Evolutionary conservation across 2,888 invertebrate genomes (phyloP).

Genomic region (Tupiocoris notatus): DNA sequence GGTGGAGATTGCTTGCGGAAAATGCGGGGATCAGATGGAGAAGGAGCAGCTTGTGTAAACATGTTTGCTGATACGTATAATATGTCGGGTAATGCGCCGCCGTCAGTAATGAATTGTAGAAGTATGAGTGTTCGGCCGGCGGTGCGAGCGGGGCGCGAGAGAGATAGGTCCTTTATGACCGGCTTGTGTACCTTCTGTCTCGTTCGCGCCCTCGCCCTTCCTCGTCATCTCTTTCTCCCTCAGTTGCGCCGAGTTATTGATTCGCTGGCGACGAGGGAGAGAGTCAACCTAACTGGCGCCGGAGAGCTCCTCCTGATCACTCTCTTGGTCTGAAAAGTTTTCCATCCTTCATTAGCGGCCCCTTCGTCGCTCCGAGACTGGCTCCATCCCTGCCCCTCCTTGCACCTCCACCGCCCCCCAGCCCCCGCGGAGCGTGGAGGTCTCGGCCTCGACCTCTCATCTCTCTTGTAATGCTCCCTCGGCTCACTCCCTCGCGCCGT

Average conservation of each 20-base stretch:
- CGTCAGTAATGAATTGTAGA: background rate
- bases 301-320: slow-evolving; percentile 38
- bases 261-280: slow-evolving; percentile 22
- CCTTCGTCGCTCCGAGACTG: slow-evolving; percentile 7
- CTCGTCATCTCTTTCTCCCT: background rate
- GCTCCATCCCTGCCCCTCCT: background rate
- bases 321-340: slow-evolving; percentile 35
- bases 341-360: slow-evolving; percentile 37
- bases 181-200: background rate
- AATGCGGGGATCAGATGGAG: too few species aligned
- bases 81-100: background rate
- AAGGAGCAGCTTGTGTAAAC: background rate
- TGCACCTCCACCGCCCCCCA: background rate
- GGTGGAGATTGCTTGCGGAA: too few species aligned
- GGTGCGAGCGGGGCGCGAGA: background rate
- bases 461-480: background rate
- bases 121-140: background rate
- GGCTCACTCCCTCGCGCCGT: too few species aligned
- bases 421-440: background rate
- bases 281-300: slow-evolving; percentile 39
- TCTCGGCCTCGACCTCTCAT: background rate
- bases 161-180: background rate
- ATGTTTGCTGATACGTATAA: background rate
- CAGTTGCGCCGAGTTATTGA: slow-evolving; percentile 28
- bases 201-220: background rate